phyloP scores from a whole-genome alignment of 2,888 invertebrate species.

The Xestoiulus laeticollis region DNA sequence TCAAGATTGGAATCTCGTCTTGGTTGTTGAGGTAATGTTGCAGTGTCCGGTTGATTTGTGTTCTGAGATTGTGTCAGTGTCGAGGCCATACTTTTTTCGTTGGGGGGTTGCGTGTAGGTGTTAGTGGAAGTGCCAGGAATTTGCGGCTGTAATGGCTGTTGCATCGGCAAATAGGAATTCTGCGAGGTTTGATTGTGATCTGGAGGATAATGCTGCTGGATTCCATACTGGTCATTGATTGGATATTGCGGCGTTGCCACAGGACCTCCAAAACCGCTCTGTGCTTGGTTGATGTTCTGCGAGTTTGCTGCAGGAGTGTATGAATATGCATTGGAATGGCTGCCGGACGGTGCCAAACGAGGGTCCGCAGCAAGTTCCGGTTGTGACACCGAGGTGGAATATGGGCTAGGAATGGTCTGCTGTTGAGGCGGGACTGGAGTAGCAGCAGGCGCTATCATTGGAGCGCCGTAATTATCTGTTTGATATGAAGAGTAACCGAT shows the following conservation, averaged over 20 bases:
- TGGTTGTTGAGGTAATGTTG: constrained; percentile 12
- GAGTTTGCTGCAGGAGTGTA: background rate
- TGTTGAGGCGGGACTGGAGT: background rate
- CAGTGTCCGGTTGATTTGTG: background rate
- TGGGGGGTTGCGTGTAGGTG: constrained; percentile 18
- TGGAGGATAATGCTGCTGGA: background rate
- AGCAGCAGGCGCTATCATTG: background rate
- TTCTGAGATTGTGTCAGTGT: background rate
- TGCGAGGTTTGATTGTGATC: background rate
- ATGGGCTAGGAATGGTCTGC: background rate
- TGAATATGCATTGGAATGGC: background rate
- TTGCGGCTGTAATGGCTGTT: constrained; percentile 47
- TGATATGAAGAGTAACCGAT: background rate
- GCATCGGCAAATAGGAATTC: constrained; percentile 25
- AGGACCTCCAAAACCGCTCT: background rate
- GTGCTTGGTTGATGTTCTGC: background rate
- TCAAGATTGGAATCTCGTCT: constrained; percentile 51
- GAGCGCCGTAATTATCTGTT: background rate
- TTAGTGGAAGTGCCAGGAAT: constrained; percentile 29
- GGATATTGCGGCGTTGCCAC: background rate
- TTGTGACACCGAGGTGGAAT: background rate
- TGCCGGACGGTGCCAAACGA: background rate
- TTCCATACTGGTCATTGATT: background rate
- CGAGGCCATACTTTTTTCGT: background rate
- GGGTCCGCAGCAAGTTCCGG: background rate